Percentiles rank a stretch among this genome's conserved stretches.
Conservation (phyloP, 2,888 invertebrate genomes). For the Emmelina monodactyla region DNA sequence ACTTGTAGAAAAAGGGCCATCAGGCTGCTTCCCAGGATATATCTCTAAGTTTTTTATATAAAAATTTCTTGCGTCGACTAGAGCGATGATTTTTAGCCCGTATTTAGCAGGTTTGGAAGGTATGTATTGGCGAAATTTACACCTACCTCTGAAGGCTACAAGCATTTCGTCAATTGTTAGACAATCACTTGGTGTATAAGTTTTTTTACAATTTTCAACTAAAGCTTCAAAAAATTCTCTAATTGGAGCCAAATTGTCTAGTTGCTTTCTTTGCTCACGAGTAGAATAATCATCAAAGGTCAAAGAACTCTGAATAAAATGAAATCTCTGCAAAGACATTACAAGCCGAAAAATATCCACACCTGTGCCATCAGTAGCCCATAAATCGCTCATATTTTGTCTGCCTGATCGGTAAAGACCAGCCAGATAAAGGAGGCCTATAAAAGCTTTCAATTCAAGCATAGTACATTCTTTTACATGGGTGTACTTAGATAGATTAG, state of each 20-base stretch:
- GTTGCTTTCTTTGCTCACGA: conserved; percentile 12
- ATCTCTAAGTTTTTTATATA: conserved; percentile 12
- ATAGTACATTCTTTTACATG: conserved; percentile 7
- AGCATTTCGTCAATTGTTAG: conserved; percentile 11
- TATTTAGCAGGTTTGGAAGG: conserved; percentile 13
- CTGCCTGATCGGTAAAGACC: not conserved
- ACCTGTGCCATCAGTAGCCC: conserved; percentile 18
- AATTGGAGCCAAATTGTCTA: conserved; percentile 13
- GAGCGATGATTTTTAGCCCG: conserved; percentile 12
- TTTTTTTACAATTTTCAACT: conserved; percentile 6
- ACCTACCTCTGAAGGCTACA: conserved; percentile 11
- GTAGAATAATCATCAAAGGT: conserved; percentile 18
- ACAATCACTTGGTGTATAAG: conserved; percentile 9
- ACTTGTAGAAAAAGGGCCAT: conserved; percentile 9
- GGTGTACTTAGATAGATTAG: conserved; percentile 7
- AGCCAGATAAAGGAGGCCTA: conserved; percentile 17
- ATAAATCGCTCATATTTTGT: conserved; percentile 8
- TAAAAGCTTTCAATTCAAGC: conserved; percentile 15
- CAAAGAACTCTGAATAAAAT: conserved; percentile 15
- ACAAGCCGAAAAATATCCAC: conserved; percentile 18
- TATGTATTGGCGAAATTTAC: conserved; percentile 9
- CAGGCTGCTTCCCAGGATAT: conserved; percentile 14
- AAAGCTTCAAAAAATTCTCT: conserved; percentile 5
- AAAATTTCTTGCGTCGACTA: conserved; percentile 9
- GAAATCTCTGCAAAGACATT: conserved; percentile 16